These are phyloP conservation scores for Archips xylosteana DNA, from an alignment of 2,888 invertebrate genomes.

Conservation along the genomic window DNA sequence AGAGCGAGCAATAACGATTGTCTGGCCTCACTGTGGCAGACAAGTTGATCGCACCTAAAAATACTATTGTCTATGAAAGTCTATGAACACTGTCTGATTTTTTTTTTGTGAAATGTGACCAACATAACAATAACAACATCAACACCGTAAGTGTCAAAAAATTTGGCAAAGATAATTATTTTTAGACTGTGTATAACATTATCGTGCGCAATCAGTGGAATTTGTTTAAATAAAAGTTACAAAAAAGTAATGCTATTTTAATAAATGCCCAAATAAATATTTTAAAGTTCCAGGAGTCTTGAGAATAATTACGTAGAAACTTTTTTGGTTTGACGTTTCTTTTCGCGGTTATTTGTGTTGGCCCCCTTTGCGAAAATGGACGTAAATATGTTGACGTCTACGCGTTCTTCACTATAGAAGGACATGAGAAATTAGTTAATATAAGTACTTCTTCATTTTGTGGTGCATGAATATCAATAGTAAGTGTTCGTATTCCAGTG, in stretches of 20 bases:
- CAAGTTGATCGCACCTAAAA: background rate
- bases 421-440: constrained; percentile 41
- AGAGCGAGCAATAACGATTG: too few species aligned
- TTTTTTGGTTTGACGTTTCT: constrained; percentile 49
- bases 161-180: background rate
- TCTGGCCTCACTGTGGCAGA: background rate
- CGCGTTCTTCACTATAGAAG: constrained; percentile 41
- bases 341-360: constrained; percentile 53
- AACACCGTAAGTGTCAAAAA: background rate
- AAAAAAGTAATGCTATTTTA: background rate
- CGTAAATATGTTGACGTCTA: constrained; percentile 52
- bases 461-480: constrained; percentile 22
- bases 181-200: background rate
- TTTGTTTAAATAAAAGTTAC: background rate
- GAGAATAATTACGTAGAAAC: constrained; percentile 2
- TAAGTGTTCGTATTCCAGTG: constrained; percentile 35
- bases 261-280: background rate
- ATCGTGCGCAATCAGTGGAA: background rate
- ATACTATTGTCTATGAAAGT: background rate
- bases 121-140: background rate
- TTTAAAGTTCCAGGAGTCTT: background rate
- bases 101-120: too few species aligned
- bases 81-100: background rate
- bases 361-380: constrained; percentile 44
- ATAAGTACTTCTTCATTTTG: constrained; percentile 19